Evolutionary conservation across 2,888 invertebrate genomes (phyloP).

Genomic region (Rhogogaster chlorosoma): DNA sequence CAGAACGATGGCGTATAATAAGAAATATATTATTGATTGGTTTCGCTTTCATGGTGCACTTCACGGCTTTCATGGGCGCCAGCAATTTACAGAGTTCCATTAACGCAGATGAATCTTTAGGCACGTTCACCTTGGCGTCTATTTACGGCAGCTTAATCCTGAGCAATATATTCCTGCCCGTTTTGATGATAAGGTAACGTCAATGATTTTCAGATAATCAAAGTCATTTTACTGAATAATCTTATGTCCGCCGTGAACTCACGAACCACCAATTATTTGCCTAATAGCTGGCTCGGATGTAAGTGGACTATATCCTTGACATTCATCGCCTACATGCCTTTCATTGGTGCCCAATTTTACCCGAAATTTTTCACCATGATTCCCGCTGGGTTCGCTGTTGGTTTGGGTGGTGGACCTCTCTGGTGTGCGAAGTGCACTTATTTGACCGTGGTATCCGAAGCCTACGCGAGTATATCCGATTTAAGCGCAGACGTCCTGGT

Average conservation of each 20-base stretch:
- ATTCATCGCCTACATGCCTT: constrained; percentile 94
- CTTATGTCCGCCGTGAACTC: background rate
- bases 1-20: constrained; percentile 88
- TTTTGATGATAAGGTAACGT: constrained; percentile 88
- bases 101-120: constrained; percentile 90
- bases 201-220: background rate
- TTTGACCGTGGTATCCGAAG: constrained; percentile 90
- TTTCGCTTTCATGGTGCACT: constrained; percentile 93
- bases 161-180: constrained; percentile 94
- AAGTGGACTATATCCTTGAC: constrained; percentile 94
- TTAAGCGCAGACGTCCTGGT: constrained; percentile 88
- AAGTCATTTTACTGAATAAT: background rate
- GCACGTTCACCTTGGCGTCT: constrained; percentile 90
- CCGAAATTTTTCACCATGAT: constrained; percentile 91
- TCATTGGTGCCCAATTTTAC: constrained; percentile 94
- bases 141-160: constrained; percentile 93
- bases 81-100: constrained; percentile 92
- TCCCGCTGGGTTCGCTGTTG: constrained; percentile 90
- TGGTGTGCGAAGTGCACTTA: constrained; percentile 99
- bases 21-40: constrained; percentile 92
- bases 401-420: constrained; percentile 94
- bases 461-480: constrained; percentile 87
- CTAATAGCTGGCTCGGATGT: constrained; percentile 89
- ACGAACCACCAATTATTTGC: background rate
- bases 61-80: constrained; percentile 94